Percentiles rank a stretch among this genome's conserved stretches.
These are phyloP conservation scores for Embidobia sp. DNA, from an alignment of 2,888 invertebrate species.

Conservation along the genomic window DNA sequence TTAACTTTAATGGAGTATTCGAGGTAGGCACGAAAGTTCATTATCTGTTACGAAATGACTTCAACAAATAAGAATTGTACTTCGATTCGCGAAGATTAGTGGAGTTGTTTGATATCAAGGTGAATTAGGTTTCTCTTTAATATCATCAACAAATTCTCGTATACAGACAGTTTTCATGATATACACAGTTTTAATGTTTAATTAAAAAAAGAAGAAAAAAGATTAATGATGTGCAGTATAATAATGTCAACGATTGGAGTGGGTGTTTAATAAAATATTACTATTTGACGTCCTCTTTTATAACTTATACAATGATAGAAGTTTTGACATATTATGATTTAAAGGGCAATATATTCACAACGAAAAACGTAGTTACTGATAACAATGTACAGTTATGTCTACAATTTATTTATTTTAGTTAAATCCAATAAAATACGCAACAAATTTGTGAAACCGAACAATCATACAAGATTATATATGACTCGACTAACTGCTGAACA, in stretches of 20 bases:
- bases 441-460: conserved; percentile 34
- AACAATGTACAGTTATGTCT: conserved; percentile 38
- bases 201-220: no score
- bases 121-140: neutral
- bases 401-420: conserved; percentile 37
- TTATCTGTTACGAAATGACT: conserved; percentile 15
- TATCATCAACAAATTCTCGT: conserved; percentile 9
- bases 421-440: conserved; percentile 40
- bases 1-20: conserved; percentile 26
- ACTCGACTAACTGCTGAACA: conserved; percentile 12
- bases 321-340: conserved; percentile 52
- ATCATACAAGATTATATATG: no score
- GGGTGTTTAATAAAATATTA: conserved; percentile 38
- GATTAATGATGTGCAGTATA: no score
- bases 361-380: conserved; percentile 45
- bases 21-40: conserved; percentile 16
- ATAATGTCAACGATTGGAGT: no score
- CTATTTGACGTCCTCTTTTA: conserved; percentile 31
- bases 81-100: neutral
- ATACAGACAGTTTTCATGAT: no score
- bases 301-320: conserved; percentile 35
- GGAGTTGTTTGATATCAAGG: no score
- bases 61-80: conserved; percentile 22
- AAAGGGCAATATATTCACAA: conserved; percentile 38
- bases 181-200: no score